Evolutionary conservation across 2,797 vertebrate genomes (phyloP).

Genomic region (Sebastes variabilis): DNA sequence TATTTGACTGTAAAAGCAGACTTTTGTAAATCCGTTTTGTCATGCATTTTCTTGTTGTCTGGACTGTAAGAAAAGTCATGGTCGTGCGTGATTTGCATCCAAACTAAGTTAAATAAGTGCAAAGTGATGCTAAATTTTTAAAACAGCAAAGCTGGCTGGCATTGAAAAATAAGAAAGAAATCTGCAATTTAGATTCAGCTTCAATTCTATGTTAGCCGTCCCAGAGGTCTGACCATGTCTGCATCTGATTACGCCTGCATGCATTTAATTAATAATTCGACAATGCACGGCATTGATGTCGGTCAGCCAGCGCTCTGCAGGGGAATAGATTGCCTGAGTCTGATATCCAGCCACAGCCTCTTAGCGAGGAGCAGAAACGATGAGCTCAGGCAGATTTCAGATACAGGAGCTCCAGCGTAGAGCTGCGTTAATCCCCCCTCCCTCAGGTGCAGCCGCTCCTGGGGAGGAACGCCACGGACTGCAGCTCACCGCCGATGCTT

Average conservation of each 20-base stretch:
- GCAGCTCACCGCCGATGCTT: constrained; percentile 52
- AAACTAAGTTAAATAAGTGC: constrained; percentile 55
- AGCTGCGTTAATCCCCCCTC: constrained; percentile 69
- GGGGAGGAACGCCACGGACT: constrained; percentile 49
- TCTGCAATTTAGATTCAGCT: constrained; percentile 76
- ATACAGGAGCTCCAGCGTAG: constrained; percentile 59
- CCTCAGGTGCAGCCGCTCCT: constrained; percentile 62
- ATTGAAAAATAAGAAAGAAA: constrained; percentile 54
- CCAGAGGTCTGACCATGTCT: constrained; percentile 68
- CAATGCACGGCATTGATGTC: constrained; percentile 71
- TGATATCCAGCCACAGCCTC: constrained; percentile 66
- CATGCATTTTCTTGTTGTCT: neutral
- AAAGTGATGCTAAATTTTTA: constrained; percentile 59
- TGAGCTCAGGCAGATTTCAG: constrained; percentile 79
- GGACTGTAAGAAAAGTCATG: constrained; percentile 3
- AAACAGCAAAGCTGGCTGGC: constrained; percentile 48
- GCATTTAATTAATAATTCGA: constrained; percentile 79
- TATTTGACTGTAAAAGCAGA: neutral
- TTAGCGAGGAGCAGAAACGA: constrained; percentile 65
- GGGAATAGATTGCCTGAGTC: constrained; percentile 70
- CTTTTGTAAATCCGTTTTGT: constrained; percentile 1
- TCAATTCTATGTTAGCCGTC: constrained; percentile 60
- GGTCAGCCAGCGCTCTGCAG: constrained; percentile 66
- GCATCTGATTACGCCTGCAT: constrained; percentile 75
- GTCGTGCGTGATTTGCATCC: constrained; percentile 32